Evolutionary conservation across 2,113 vertebrate genomes (phyloP).

Genomic region (Gymnarchus niloticus): DNA sequence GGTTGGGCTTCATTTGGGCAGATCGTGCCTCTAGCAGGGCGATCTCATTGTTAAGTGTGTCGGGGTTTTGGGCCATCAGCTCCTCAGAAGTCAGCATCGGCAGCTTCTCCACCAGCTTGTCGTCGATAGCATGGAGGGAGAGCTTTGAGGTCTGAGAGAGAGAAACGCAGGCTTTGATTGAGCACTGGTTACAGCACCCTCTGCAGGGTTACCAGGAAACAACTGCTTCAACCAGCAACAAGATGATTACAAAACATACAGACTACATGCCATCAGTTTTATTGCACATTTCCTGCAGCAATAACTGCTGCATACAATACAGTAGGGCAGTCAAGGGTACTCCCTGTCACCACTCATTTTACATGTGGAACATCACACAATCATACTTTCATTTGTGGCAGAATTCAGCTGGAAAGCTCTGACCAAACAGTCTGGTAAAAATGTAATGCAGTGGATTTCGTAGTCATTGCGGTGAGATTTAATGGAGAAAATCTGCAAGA

Average conservation of each 20-base stretch:
- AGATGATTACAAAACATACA: too few species aligned
- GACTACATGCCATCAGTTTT: too few species aligned
- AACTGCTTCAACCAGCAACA: background rate
- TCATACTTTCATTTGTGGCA: background rate
- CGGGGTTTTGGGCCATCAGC: constrained; percentile 65
- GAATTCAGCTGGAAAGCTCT: background rate
- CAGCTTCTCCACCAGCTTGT: constrained; percentile 64
- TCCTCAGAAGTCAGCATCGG: constrained; percentile 60
- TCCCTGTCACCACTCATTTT: background rate
- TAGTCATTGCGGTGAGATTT: background rate
- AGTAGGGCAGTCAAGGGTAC: background rate
- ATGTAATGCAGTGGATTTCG: background rate
- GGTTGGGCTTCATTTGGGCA: constrained; percentile 82
- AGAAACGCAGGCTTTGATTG: background rate
- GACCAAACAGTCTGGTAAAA: background rate
- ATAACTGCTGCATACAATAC: background rate
- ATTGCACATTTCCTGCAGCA: background rate
- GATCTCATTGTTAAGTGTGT: constrained; percentile 74
- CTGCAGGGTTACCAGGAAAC: background rate
- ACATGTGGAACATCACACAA: background rate
- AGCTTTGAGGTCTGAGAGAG: constrained; percentile 72
- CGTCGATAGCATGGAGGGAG: constrained; percentile 73
- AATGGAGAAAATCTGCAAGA: background rate
- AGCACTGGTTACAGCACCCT: background rate
- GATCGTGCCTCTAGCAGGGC: constrained; percentile 78